These are phyloP conservation scores for Tetheella fluctuosa DNA, from an alignment of 2,888 invertebrate species.

Conservation along the genomic window DNA sequence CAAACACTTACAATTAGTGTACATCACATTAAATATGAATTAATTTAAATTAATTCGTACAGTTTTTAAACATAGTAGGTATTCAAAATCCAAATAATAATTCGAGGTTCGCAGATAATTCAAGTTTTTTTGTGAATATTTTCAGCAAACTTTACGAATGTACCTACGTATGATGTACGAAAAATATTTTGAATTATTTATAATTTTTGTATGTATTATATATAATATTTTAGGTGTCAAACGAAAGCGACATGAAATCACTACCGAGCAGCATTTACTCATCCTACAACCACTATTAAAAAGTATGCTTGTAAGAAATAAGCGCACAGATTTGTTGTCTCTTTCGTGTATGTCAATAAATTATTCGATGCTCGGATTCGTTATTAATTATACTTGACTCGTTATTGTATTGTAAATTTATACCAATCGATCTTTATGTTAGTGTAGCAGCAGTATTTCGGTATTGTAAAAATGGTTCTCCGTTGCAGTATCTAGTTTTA, in stretches of 20 bases:
- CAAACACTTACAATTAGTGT: not conserved
- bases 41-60: not conserved
- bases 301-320: constrained; percentile 28
- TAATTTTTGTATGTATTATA: not conserved
- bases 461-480: constrained; percentile 60
- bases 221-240: constrained; percentile 46
- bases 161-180: constrained; percentile 66
- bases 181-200: constrained; percentile 59
- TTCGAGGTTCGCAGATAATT: constrained; percentile 52
- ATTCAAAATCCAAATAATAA: not conserved
- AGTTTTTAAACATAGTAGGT: too few species aligned
- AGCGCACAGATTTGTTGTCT: constrained; percentile 57
- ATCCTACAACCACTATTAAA: constrained; percentile 44
- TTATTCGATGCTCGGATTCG: constrained; percentile 59
- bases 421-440: constrained; percentile 66
- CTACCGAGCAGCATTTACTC: constrained; percentile 61
- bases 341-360: constrained; percentile 63
- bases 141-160: constrained; percentile 70
- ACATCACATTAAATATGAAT: not conserved
- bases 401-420: constrained; percentile 66
- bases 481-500: constrained; percentile 73
- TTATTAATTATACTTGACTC: constrained; percentile 52
- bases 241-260: constrained; percentile 64
- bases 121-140: constrained; percentile 53
- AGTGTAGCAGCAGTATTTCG: constrained; percentile 78